Base-by-base conservation (phyloP, 1,140 invertebrate genomes). In the Trigoniulus corallinus region DNA sequence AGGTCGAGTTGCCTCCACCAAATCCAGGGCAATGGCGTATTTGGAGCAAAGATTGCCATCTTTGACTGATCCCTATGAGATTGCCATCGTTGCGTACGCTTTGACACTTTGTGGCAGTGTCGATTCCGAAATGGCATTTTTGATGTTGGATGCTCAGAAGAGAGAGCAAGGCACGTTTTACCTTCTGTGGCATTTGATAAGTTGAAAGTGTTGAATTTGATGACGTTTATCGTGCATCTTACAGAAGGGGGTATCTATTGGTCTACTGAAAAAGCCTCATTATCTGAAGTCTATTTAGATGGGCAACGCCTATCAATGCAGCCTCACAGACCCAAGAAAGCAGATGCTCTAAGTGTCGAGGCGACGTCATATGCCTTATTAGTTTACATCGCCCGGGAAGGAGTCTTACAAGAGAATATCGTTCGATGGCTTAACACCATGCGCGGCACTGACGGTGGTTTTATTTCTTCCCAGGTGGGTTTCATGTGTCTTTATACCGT, bases 381-480 rank as follows among this genome's bases (percentile, higher is more conserved):
- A 51, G 67, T 71, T 1, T 71, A 74, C 47, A 59, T 73, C 13
- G 57, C 61, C 2, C 54, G 65, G 4, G 69, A 72, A 25, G 70
- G 71, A 2, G 57, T 71, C 22, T 74, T 79, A 15, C 58, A 65
- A 42, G 68, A 71, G 43, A 61, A 66, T 37, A 72, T 76, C 49
- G 75, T 79, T 49, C 60, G 65, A 42, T 79, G 76, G 75, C 58
- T 79, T 2, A 73, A 73, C 55, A 68, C 68, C 2, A 74, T 77
- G 69, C 62, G 75, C 44, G 70, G 75, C 57, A 65, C 65, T 22
- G 67, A 73, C 55, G 69, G 66, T 45, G 75, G 69, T 13, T 76
- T 77, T 59, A 68, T 76, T 34, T 73, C 74, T 4, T 72, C 72
- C n/a, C 66, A 73, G 61, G 76, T 74, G n/a, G n/a, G n/a, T n/a